Conservation (phyloP, 2,113 vertebrate genomes). For the Sturnus vulgaris region DNA sequence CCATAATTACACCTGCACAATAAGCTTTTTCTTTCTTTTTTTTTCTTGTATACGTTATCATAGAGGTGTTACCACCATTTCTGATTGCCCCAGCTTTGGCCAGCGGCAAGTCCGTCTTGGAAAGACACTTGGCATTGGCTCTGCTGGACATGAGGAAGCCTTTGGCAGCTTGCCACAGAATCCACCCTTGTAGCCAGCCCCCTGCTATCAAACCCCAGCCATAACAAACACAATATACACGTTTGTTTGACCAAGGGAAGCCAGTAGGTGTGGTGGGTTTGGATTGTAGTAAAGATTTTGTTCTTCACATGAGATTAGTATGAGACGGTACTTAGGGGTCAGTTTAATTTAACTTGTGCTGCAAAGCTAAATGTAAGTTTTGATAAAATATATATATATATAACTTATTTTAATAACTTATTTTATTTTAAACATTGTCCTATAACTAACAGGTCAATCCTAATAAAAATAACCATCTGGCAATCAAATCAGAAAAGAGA, state of each 20-base stretch:
- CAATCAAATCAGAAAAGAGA: slow-evolving; percentile 10
- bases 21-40: too few relatives aligned
- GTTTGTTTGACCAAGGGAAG: neutral
- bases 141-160: neutral
- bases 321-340: neutral
- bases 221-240: too few relatives aligned
- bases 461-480: slow-evolving; percentile 45
- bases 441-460: slow-evolving; percentile 35
- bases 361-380: neutral
- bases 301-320: neutral
- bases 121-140: neutral
- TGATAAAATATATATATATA: neutral
- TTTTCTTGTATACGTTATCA: neutral
- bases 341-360: neutral
- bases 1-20: neutral
- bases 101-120: accelerated
- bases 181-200: too few relatives aligned
- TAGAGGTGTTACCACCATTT: neutral
- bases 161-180: neutral
- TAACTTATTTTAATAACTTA: neutral
- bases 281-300: neutral
- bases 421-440: slow-evolving; percentile 33
- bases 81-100: neutral
- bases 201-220: neutral
- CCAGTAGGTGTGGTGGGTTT: neutral